Evolutionary conservation across 2,113 vertebrate genomes (phyloP).

Genomic region (Bucco capensis): DNA sequence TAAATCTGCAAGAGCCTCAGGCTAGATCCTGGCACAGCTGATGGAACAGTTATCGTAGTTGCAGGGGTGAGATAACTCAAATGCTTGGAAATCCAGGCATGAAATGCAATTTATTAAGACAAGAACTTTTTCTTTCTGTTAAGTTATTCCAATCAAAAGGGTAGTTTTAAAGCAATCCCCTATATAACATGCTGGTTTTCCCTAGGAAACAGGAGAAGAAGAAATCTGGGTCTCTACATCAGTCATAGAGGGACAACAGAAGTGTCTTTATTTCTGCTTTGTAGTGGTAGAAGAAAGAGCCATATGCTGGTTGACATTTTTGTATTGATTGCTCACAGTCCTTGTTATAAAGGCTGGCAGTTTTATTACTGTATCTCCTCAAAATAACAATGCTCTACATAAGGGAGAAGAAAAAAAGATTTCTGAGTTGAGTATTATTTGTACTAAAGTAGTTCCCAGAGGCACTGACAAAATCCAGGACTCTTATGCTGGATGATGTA

Average conservation of each 20-base stretch:
- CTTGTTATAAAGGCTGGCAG: background rate
- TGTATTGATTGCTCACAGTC: slow-evolving; percentile 9
- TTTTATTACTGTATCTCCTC: slow-evolving; percentile 16
- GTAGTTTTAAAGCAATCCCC: background rate
- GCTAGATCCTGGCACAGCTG: slow-evolving; percentile 18
- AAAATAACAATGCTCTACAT: background rate
- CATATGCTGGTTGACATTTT: background rate
- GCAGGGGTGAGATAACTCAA: slow-evolving; percentile 24
- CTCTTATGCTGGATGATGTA: background rate
- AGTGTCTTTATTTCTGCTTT: slow-evolving; percentile 29
- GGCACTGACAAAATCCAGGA: slow-evolving; percentile 36
- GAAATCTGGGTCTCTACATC: background rate
- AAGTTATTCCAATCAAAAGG: background rate
- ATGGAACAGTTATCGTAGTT: slow-evolving; percentile 30
- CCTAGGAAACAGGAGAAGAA: background rate
- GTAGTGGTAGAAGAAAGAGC: slow-evolving; percentile 22
- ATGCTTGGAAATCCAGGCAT: slow-evolving; percentile 46
- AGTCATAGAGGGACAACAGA: background rate
- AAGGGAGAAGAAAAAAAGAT: background rate
- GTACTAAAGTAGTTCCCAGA: slow-evolving; percentile 9
- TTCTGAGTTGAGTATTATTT: slow-evolving; percentile 25
- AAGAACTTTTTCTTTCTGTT: background rate
- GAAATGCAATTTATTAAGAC: slow-evolving; percentile 42
- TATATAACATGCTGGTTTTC: background rate
- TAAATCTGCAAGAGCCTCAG: slow-evolving; percentile 4